phyloP scores from a whole-genome alignment of 2,888 invertebrate genomes.

The Drosophila subsilvestris region DNA sequence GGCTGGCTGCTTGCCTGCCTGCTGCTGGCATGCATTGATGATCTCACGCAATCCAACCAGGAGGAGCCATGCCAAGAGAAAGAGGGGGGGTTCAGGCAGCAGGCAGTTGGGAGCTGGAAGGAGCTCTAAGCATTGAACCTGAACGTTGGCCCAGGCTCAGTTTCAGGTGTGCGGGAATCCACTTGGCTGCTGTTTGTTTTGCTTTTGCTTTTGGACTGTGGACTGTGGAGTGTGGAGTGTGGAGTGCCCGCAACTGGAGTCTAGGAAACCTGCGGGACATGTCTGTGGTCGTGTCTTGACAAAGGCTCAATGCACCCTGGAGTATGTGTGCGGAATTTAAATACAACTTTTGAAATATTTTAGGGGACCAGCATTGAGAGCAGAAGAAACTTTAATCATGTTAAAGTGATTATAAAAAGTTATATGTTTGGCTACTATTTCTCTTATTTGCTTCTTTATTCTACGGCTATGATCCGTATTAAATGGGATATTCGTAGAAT shows the following conservation, averaged over 20 bases:
- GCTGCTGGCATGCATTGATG: conserved; percentile 13
- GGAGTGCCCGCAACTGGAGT: background rate
- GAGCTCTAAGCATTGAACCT: conserved; percentile 67
- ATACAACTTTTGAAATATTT: background rate
- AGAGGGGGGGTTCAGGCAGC: background rate
- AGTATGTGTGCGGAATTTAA: background rate
- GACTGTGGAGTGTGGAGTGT: background rate
- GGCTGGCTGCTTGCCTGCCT: conserved; percentile 26
- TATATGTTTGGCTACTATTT: too few relatives aligned
- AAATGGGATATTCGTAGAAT: too few relatives aligned
- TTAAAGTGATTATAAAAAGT: background rate
- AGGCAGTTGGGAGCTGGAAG: conserved; percentile 10
- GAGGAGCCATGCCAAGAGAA: background rate
- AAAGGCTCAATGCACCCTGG: conserved; percentile 4
- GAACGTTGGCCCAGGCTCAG: conserved; percentile 47
- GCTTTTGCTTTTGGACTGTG: conserved; percentile 2
- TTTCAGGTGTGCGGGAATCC: conserved; percentile 48
- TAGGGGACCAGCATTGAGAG: background rate
- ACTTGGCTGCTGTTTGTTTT: conserved; percentile 31
- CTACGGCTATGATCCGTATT: too few relatives aligned
- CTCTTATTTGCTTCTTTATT: too few relatives aligned
- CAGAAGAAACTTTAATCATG: too few relatives aligned
- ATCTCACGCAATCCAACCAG: conserved; percentile 39
- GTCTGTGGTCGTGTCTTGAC: background rate
- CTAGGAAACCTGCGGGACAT: background rate